Percentiles rank a stretch among this genome's conserved stretches.
These are phyloP conservation scores for Scolanthus callimorphus DNA, from an alignment of 92 coral and sea anemone genomes.

Conservation along the genomic window DNA sequence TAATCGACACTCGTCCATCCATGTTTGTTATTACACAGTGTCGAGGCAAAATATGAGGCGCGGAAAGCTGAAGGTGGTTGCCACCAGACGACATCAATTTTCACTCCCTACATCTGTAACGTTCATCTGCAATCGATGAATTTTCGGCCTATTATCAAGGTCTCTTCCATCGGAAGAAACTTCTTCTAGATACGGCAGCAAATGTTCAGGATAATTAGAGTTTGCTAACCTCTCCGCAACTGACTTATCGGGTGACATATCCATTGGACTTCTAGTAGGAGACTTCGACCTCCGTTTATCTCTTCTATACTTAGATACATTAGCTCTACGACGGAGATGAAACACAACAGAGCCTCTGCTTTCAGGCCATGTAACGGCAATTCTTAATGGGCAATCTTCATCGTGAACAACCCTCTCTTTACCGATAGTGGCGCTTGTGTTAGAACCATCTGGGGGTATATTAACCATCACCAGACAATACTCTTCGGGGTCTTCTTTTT, in stretches of 20 bases:
- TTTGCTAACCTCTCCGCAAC: constrained; percentile 63
- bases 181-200: constrained; percentile 69
- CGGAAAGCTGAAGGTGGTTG: constrained; percentile 48
- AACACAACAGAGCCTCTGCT: constrained; percentile 86
- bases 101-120: constrained; percentile 89
- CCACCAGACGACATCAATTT: constrained; percentile 67
- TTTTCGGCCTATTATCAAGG: constrained; percentile 38
- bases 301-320: constrained; percentile 70
- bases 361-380: constrained; percentile 97
- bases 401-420: constrained; percentile 94
- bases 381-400: constrained; percentile 88
- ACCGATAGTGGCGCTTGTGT: constrained; percentile 65
- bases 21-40: constrained; percentile 81
- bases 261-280: constrained; percentile 73
- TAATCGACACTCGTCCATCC: constrained; percentile 74
- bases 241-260: constrained; percentile 43
- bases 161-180: constrained; percentile 71
- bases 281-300: constrained; percentile 76
- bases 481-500: constrained; percentile 90
- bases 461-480: constrained; percentile 95
- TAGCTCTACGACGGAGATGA: constrained; percentile 87
- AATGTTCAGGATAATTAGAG: constrained; percentile 62
- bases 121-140: constrained; percentile 74
- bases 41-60: constrained; percentile 71
- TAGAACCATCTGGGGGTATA: constrained; percentile 77